A percentile compares a stretch with the other conserved stretches of the same genome.
phyloP scores from a whole-genome alignment of 1,140 invertebrate genomes.

The Hylyphantes graminicola region DNA sequence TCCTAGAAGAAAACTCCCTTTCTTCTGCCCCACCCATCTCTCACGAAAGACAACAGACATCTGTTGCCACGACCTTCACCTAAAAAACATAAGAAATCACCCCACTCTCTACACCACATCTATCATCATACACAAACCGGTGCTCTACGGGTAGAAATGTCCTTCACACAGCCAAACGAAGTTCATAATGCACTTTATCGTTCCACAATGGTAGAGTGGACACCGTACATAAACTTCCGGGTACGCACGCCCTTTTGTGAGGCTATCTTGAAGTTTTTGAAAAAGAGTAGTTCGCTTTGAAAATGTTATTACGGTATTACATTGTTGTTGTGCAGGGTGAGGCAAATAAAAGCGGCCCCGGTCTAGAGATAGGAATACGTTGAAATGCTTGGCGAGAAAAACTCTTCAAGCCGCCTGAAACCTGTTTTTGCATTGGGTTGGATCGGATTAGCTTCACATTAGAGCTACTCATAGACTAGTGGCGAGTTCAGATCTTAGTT shows the following conservation, averaged over 20 bases:
- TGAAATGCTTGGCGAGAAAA: too few relatives aligned
- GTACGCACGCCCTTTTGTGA: constrained; percentile 31
- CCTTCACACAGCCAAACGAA: constrained; percentile 17
- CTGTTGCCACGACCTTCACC: constrained; percentile 39
- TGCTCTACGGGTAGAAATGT: constrained; percentile 10
- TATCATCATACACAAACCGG: neutral
- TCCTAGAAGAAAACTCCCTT: constrained; percentile 32
- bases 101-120: neutral
- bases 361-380: too few relatives aligned
- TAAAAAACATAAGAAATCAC: constrained; percentile 6
- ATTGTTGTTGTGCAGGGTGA: too few relatives aligned
- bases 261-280: too few relatives aligned
- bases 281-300: too few relatives aligned
- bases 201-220: neutral
- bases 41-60: constrained; percentile 25
- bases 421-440: too few relatives aligned
- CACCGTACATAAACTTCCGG: constrained; percentile 26
- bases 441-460: too few relatives aligned
- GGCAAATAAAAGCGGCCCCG: too few relatives aligned
- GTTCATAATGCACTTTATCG: constrained; percentile 1
- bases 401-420: too few relatives aligned
- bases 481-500: too few relatives aligned
- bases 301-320: too few relatives aligned
- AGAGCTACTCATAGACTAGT: too few relatives aligned
- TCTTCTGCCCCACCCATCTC: constrained; percentile 26